Conservation (phyloP, 1,140 invertebrate species). For the Drosophila guanche region DNA sequence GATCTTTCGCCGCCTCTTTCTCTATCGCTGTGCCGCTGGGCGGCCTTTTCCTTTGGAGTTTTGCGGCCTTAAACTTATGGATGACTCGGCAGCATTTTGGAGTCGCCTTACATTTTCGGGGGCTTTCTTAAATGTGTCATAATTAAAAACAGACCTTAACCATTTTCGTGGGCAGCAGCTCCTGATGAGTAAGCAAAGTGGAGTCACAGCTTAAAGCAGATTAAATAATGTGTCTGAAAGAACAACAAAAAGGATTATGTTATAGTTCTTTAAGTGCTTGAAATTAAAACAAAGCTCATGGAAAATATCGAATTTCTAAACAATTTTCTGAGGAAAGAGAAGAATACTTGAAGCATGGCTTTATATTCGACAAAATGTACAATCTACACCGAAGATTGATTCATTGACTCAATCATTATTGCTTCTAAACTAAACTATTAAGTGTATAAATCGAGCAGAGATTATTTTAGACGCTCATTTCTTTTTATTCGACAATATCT, state of each 20-base stretch:
- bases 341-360: neutral
- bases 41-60: conserved; percentile 49
- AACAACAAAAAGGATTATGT: too few relatives aligned
- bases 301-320: conserved; percentile 31
- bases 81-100: conserved; percentile 56
- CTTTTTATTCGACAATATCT: too few relatives aligned
- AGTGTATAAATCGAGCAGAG: too few relatives aligned
- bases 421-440: too few relatives aligned
- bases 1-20: neutral
- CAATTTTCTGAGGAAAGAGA: conserved; percentile 1
- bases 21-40: neutral
- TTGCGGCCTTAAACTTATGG: conserved; percentile 30
- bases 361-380: too few relatives aligned
- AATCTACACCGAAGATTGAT: too few relatives aligned
- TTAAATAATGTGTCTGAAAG: too few relatives aligned
- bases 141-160: conserved; percentile 51
- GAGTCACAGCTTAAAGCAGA: too few relatives aligned
- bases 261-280: too few relatives aligned
- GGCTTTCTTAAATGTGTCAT: conserved; percentile 70
- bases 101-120: conserved; percentile 40
- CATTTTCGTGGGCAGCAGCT: conserved; percentile 26
- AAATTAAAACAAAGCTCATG: conserved; percentile 5
- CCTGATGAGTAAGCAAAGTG: conserved; percentile 7
- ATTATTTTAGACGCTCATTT: too few relatives aligned
- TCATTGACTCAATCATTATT: too few relatives aligned